Base-by-base conservation (phyloP, 2,113 vertebrate species). In the Anas platyrhynchos region DNA sequence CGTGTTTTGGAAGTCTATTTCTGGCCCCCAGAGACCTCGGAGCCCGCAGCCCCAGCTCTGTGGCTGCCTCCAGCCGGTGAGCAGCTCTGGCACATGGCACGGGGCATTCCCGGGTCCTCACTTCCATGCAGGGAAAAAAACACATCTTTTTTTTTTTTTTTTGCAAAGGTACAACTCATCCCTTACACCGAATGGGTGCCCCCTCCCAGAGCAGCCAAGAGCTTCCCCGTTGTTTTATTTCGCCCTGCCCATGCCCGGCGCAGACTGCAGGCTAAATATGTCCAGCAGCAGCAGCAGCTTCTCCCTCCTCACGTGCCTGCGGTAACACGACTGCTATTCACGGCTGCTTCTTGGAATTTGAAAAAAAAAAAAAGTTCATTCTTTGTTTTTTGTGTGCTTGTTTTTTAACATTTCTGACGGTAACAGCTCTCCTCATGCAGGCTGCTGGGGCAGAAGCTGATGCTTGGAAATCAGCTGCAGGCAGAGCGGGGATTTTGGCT, bases 1-100 rank as follows among this genome's bases (percentile, higher is more conserved):
- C 15, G 31, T 79, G 74, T 66, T 95, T 92, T 91, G 54, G 84
- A 82, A 83, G 87, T 66, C 84, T 94, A 84, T 91, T 94, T 87
- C 52, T 55, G 46, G 81, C 27, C 44, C 46, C 6, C 68, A 84
- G 81, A 91, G 76, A 15, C 32, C 16, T 0, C 75, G 71, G 20
- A 81, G 52, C 73, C 88, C 56, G 41, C 31, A 62, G 65, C 32
- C 66, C 15, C 46, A 84, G 52, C 1, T 43, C 89, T 87, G 87
- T 74, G 67, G 68, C 46, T 48, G 46, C 46, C 20, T 21, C 5
- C 46, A 48, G 20, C 46, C 20, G 4, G 46, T 5, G 10, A 21
- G 87, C 81, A 63, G 68, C 20, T n/a, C 55, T 52, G 72, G 74
- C 78, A 55, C 26, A 10, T 1, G 2, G 56, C 50, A 52, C 0